These are phyloP conservation scores for Tubulanus polymorphus DNA, from an alignment of 2,888 invertebrate genomes.

Conservation along the genomic window DNA sequence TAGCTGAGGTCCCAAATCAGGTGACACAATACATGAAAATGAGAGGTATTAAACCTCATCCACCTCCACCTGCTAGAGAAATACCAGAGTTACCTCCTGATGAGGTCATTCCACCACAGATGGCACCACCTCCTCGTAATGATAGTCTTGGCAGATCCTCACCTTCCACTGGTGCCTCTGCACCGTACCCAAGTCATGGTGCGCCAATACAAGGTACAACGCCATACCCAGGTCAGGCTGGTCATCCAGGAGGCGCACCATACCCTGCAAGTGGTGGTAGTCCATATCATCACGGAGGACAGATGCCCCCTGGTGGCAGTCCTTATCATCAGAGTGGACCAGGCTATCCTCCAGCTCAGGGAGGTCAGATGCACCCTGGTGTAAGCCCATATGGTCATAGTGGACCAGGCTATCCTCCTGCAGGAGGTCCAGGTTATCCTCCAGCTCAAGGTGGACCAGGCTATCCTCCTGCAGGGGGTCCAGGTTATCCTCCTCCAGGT, in stretches of 20 bases:
- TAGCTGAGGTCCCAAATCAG: conserved; percentile 61
- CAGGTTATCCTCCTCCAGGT: too few species aligned
- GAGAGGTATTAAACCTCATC: conserved; percentile 55
- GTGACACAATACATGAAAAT: conserved; percentile 55
- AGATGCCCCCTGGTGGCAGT: not conserved
- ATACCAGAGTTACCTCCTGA: not conserved
- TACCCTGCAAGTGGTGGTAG: not conserved
- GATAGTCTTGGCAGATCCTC: not conserved
- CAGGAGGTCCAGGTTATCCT: too few species aligned
- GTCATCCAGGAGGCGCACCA: not conserved
- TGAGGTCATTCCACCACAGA: not conserved
- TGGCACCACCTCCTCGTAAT: not conserved
- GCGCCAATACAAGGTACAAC: not conserved
- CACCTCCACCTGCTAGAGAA: conserved; percentile 25
- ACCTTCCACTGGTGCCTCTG: not conserved
- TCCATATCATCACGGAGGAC: not conserved
- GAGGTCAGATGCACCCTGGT: too few species aligned
- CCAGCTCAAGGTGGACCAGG: too few species aligned
- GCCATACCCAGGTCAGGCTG: not conserved
- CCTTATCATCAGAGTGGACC: too few species aligned
- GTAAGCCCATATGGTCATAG: too few species aligned
- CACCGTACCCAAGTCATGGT: not conserved
- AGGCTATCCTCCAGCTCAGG: too few species aligned
- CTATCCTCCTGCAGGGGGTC: too few species aligned
- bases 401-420: too few species aligned